Base-by-base conservation (phyloP, 1,140 invertebrate species). In the Halictus rubicundus region DNA sequence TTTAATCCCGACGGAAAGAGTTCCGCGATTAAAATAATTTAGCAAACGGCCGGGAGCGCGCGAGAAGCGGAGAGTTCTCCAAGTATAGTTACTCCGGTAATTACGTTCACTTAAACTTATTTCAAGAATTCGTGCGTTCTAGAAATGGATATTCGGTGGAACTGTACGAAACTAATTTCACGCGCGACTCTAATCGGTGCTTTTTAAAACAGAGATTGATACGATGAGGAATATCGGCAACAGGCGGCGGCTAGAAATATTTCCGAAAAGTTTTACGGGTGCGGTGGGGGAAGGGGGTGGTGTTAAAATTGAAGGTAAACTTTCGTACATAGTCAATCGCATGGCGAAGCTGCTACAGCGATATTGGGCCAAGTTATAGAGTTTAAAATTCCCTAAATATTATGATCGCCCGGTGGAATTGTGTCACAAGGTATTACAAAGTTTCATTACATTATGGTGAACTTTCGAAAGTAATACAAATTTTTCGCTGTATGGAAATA, bases 301-400 rank as follows among this genome's bases (percentile, higher is more conserved):
- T n/a, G n/a, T n/a, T 65, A 46, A 42, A 65, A 65, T 23, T 23
- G n/a, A 42, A 42, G 6, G 37, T 21, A 65, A n/a, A 64, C 25
- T 64, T 16, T 19, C 19, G 25, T 14, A 27, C 25, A 54, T 27
- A 52, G 42, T 52, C 1, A 19, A 68, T 52, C 46, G 63, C 69
- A 23, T 27, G 69, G 21, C n/a, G 59, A 16, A 27, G n/a, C 10
- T 27, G 19, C n/a, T 32, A 27, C 21, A 32, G 37, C 39, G 42
- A 23, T 70, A 78, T 39, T 52, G 57, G 57, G 42, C 59, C 39
- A 69, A 61, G 65, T 52, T 49, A 46, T 23, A 46, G 25, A 32
- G 4, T 32, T 63, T 63, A 37, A 63, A 37, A 27, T 37, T 63
- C 27, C 60, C 27, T 12, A 37, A 32, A 63, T 7, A 63, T 63